Conservation (phyloP, 2,113 vertebrate genomes). For the Hemiprocne comata region DNA sequence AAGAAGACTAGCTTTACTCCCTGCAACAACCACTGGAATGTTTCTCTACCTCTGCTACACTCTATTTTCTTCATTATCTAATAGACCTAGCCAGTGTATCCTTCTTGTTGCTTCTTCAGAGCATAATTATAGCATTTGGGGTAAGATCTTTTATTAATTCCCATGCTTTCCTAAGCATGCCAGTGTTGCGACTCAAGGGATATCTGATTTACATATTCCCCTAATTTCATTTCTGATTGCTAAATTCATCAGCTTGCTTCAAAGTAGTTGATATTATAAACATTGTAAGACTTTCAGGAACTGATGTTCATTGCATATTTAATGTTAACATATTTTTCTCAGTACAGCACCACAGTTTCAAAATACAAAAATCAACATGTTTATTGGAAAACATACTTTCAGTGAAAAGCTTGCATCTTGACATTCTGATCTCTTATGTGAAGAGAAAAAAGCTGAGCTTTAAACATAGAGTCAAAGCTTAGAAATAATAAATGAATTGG, state of each 20-base stretch:
- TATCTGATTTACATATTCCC: slow-evolving; percentile 42
- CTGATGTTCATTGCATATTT: slow-evolving; percentile 25
- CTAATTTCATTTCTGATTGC: slow-evolving; percentile 61
- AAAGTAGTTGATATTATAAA: slow-evolving; percentile 51
- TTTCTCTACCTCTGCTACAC: not conserved
- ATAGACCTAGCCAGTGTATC: not conserved
- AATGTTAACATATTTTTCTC: not conserved
- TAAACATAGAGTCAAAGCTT: not conserved
- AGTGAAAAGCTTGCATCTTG: not conserved
- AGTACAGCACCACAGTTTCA: not conserved
- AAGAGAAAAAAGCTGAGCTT: not conserved
- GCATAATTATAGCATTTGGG: slow-evolving; percentile 1
- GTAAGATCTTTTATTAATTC: slow-evolving; percentile 63
- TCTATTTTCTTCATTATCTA: not conserved
- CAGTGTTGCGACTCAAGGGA: slow-evolving; percentile 46
- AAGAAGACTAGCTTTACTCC: not conserved
- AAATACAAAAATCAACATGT: slow-evolving; percentile 3
- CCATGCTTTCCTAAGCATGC: slow-evolving; percentile 25
- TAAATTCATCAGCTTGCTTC: slow-evolving; percentile 59
- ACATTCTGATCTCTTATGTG: not conserved
- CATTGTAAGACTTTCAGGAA: slow-evolving; percentile 56
- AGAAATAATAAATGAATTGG: not conserved
- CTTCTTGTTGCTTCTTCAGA: not conserved
- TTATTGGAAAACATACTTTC: not conserved
- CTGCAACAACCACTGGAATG: not conserved